Conservation (phyloP, 1,140 invertebrate species). For the Ceratina calcarata region DNA sequence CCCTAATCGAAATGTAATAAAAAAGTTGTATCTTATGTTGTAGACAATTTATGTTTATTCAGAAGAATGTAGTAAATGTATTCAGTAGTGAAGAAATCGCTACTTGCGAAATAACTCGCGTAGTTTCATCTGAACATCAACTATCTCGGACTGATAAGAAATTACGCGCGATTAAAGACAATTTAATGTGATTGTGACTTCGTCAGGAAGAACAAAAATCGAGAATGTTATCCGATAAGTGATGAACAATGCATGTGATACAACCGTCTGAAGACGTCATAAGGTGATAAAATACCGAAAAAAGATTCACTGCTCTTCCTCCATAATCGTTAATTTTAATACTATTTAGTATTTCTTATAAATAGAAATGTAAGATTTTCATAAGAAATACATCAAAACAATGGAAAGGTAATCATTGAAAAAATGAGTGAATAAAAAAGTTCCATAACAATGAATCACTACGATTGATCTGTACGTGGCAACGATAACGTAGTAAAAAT, state of each 20-base stretch:
- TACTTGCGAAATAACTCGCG: conserved; percentile 17
- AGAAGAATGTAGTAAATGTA: conserved; percentile 13
- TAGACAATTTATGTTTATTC: not conserved
- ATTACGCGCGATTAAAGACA: not conserved
- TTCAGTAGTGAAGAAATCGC: no score
- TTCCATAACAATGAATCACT: conserved; percentile 31
- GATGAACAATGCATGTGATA: conserved; percentile 25
- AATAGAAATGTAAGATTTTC: not conserved
- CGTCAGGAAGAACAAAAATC: not conserved
- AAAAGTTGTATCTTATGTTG: not conserved
- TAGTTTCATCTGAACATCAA: conserved; percentile 9
- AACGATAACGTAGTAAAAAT: conserved; percentile 47
- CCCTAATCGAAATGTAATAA: not conserved
- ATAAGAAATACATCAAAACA: not conserved
- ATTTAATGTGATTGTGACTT: conserved; percentile 14
- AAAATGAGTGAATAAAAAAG: not conserved
- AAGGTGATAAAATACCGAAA: conserved; percentile 1
- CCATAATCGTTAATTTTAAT: not conserved
- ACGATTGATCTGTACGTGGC: conserved; percentile 36
- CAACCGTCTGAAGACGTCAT: conserved; percentile 39
- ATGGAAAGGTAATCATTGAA: not conserved
- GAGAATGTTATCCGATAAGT: conserved; percentile 37
- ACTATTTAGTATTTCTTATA: not conserved
- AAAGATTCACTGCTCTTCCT: conserved; percentile 28
- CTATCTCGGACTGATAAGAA: conserved; percentile 31